Evolutionary conservation across 2,888 invertebrate genomes (phyloP), one percentile per base, ranked within the genome.

Genomic region (Ectobius pallidus): DNA sequence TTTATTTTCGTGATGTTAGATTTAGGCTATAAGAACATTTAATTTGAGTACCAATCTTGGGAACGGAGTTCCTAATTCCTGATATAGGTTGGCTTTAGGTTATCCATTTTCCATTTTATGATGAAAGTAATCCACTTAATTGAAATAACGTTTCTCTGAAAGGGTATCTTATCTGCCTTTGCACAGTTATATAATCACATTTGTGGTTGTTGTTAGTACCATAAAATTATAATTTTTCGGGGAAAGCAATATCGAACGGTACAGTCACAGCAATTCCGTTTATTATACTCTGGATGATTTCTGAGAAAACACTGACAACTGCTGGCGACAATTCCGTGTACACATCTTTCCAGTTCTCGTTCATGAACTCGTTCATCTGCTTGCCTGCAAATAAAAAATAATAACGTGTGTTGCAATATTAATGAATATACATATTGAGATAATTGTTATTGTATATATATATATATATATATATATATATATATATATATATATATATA

Each of bases 291-390:
- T 0, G 20, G n/a, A 22, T 22, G 6, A 42, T 39, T 22, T 34
- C 39, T 30, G 20, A 16, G 22, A 63, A 63, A n/a, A 25, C 25
- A 14, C 9, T 42, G n/a, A 39, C 22, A 4, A 63, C 25, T 6
- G 63, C 39, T 20, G 39, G 39, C 9, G 39, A 39, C 6, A 63
- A n/a, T 25, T 63, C 63, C 4, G 4, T 16, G 63, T 63, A 63
- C 20, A 63, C 63, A 2, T 63, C 63, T 16, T 20, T 63, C 63
- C 63, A 63, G 14, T 63, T 63, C 22, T 63, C 63, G 11, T 63
- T 22, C 11, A 42, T 3, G 42, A 63, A 63, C 2, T 11, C 7
- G 2, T 63, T 39, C 42, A 63, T 39, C n/a, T 39, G 39, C 0
- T 25, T 42, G 11, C 34, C 63, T 63, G 39, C 14, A 63, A 63